Conservation (phyloP, 2,888 invertebrate species). For the Caenorhabditis afra region DNA sequence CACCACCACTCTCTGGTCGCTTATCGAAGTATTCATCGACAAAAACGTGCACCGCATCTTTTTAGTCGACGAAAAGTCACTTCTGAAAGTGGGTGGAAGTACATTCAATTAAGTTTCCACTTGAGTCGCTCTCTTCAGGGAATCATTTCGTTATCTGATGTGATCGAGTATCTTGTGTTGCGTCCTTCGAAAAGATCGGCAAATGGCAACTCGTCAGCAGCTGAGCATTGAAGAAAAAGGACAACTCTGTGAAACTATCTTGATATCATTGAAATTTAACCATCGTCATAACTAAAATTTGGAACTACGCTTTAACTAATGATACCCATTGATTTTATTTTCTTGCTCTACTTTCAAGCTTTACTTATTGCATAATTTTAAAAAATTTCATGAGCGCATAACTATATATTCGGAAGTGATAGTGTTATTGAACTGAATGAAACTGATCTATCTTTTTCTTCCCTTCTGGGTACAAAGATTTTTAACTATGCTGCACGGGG, state of each 20-base stretch:
- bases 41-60: conserved; percentile 67
- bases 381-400: too few species aligned
- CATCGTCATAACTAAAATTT: conserved; percentile 11
- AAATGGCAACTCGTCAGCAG: conserved; percentile 11
- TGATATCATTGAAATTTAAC: conserved; percentile 35
- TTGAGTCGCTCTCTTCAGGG: conserved; percentile 38
- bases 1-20: conserved; percentile 55
- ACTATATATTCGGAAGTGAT: background rate
- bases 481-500: conserved; percentile 37
- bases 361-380: conserved; percentile 3
- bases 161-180: conserved; percentile 53
- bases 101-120: background rate
- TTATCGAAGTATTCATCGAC: conserved; percentile 65
- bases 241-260: conserved; percentile 36
- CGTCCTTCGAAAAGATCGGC: conserved; percentile 34
- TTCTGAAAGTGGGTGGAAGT: conserved; percentile 42
- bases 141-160: conserved; percentile 60
- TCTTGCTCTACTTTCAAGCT: conserved; percentile 1
- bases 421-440: conserved; percentile 7
- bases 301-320: conserved; percentile 30
- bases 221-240: conserved; percentile 13
- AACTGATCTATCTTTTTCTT: conserved; percentile 13
- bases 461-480: conserved; percentile 21
- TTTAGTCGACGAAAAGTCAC: conserved; percentile 46
- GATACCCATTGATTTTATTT: background rate